Conservation (phyloP, 2,113 vertebrate species). For the Spea bombifrons region DNA sequence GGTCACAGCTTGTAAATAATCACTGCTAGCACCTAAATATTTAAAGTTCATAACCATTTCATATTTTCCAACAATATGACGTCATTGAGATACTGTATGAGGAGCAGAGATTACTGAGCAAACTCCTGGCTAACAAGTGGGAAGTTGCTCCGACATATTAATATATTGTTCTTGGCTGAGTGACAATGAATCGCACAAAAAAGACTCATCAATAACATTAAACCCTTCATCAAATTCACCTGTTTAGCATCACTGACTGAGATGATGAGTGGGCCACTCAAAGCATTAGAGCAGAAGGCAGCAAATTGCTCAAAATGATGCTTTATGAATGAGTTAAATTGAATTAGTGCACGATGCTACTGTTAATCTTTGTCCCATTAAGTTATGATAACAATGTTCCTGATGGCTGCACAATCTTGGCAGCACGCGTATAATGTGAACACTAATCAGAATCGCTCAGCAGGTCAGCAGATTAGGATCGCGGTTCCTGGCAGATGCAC, state of each 20-base stretch:
- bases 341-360: slow-evolving; percentile 48
- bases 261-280: slow-evolving; percentile 51
- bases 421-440: slow-evolving; percentile 49
- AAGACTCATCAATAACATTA: slow-evolving; percentile 41
- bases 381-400: slow-evolving; percentile 49
- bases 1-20: too few relatives aligned
- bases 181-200: slow-evolving; percentile 30
- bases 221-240: slow-evolving; percentile 36
- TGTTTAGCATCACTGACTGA: slow-evolving; percentile 47
- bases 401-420: slow-evolving; percentile 51
- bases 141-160: slow-evolving; percentile 28
- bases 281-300: slow-evolving; percentile 53
- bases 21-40: too few relatives aligned
- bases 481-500: slow-evolving; percentile 74
- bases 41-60: too few relatives aligned
- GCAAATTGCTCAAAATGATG: slow-evolving; percentile 51
- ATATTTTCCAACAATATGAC: too few relatives aligned
- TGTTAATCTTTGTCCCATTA: slow-evolving; percentile 57
- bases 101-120: slow-evolving; percentile 12
- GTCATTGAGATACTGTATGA: neutral
- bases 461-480: slow-evolving; percentile 59
- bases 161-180: slow-evolving; percentile 42
- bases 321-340: slow-evolving; percentile 50
- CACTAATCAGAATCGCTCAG: slow-evolving; percentile 55
- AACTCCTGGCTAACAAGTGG: slow-evolving; percentile 26